Evolutionary conservation across 2,888 invertebrate species (phyloP).

Genomic region (Zygaena filipendulae): DNA sequence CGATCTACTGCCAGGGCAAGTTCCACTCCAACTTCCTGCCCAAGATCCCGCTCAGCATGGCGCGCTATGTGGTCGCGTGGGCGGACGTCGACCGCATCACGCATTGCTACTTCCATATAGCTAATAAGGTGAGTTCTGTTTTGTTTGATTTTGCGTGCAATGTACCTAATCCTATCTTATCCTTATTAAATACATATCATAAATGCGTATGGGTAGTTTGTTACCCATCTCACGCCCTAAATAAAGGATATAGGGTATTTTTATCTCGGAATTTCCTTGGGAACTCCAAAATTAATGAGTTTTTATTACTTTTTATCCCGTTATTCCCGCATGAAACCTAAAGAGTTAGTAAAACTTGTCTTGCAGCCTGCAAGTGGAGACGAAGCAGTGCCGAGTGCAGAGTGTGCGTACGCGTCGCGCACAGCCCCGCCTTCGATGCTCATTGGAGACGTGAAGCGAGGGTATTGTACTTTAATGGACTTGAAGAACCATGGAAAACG

Average conservation of each 20-base stretch:
- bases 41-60: conserved; percentile 54
- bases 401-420: conserved; percentile 22
- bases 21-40: conserved; percentile 60
- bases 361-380: conserved; percentile 23
- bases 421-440: conserved; percentile 29
- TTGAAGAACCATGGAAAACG: too few relatives aligned
- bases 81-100: conserved; percentile 51
- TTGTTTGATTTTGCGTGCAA: conserved; percentile 1
- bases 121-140: conserved; percentile 26
- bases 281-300: too few relatives aligned
- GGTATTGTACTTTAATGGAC: conserved; percentile 33
- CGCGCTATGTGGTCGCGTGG: conserved; percentile 53
- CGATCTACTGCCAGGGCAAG: conserved; percentile 60
- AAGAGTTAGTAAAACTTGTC: too few relatives aligned
- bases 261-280: too few relatives aligned
- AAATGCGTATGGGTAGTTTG: too few relatives aligned
- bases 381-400: conserved; percentile 10
- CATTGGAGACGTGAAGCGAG: conserved; percentile 33
- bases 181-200: too few relatives aligned
- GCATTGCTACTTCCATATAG: conserved; percentile 49
- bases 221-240: too few relatives aligned
- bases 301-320: too few relatives aligned
- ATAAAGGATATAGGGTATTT: too few relatives aligned
- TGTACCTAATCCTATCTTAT: too few relatives aligned
- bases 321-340: too few relatives aligned